phyloP scores from a whole-genome alignment of 2,113 vertebrate genomes.

The Ceuthmochares aereus region DNA sequence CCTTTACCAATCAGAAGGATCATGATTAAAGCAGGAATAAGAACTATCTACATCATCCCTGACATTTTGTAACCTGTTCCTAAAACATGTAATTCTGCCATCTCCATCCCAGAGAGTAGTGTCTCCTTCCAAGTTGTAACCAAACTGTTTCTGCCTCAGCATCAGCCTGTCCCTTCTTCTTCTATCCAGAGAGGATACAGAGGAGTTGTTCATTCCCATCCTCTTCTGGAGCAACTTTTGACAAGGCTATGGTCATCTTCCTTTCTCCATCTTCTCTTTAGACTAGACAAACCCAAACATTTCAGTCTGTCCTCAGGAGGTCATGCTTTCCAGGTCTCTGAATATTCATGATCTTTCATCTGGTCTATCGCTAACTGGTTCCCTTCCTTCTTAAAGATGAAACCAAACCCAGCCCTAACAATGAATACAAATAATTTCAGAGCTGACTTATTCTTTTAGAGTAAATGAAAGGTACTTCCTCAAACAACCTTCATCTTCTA shows the following conservation, averaged over 20 bases:
- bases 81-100: background rate
- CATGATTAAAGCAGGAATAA: background rate
- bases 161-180: background rate
- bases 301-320: slow-evolving; percentile 32
- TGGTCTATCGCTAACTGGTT: slow-evolving; percentile 37
- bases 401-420: background rate
- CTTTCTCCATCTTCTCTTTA: background rate
- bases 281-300: background rate
- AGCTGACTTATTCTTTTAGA: background rate
- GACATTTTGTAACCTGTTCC: background rate
- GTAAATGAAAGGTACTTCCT: background rate
- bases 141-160: background rate
- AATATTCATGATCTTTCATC: slow-evolving; percentile 53
- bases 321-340: slow-evolving; percentile 11
- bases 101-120: background rate
- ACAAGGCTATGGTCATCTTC: background rate
- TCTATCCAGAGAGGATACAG: background rate
- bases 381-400: background rate
- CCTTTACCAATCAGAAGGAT: background rate
- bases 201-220: background rate
- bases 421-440: background rate
- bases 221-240: background rate
- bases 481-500: background rate
- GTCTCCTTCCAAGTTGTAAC: rapidly evolving
- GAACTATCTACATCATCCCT: background rate